These are phyloP conservation scores for Sylvia borin DNA, from an alignment of 2,797 vertebrate species.

Conservation along the genomic window DNA sequence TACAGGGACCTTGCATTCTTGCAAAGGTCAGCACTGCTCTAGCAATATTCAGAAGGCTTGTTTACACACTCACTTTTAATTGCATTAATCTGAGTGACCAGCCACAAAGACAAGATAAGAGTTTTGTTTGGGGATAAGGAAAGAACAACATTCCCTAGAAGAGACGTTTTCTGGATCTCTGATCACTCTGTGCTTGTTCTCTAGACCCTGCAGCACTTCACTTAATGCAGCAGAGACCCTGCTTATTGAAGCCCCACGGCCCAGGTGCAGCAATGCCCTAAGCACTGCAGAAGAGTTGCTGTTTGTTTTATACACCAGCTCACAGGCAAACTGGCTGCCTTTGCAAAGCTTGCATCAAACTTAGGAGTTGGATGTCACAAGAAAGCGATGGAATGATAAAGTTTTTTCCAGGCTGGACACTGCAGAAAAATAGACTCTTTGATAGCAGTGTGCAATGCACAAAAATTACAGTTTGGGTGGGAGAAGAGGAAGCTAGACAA, in stretches of 20 bases:
- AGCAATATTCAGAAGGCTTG: neutral
- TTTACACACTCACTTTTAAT: slow-evolving; percentile 45
- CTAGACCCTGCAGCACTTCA: neutral
- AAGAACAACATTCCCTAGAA: neutral
- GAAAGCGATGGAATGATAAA: rapidly evolving
- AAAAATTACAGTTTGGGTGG: neutral
- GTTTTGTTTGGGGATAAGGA: neutral
- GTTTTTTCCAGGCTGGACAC: neutral
- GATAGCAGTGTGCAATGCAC: neutral
- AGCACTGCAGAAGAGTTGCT: rapidly evolving
- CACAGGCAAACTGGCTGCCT: neutral
- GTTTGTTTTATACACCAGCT: neutral
- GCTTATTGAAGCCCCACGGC: neutral
- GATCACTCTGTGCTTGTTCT: neutral
- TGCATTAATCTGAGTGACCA: slow-evolving; percentile 13
- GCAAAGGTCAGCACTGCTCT: neutral
- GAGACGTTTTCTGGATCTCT: neutral
- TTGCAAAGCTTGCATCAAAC: neutral
- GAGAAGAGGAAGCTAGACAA: neutral
- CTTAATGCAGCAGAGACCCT: neutral
- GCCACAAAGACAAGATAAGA: neutral
- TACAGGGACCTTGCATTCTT: neutral
- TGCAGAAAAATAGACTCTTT: neutral
- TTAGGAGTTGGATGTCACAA: neutral
- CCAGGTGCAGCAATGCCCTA: neutral